Base-by-base conservation (phyloP, 2,888 invertebrate genomes). In the Mesorhabditis sp. region DNA sequence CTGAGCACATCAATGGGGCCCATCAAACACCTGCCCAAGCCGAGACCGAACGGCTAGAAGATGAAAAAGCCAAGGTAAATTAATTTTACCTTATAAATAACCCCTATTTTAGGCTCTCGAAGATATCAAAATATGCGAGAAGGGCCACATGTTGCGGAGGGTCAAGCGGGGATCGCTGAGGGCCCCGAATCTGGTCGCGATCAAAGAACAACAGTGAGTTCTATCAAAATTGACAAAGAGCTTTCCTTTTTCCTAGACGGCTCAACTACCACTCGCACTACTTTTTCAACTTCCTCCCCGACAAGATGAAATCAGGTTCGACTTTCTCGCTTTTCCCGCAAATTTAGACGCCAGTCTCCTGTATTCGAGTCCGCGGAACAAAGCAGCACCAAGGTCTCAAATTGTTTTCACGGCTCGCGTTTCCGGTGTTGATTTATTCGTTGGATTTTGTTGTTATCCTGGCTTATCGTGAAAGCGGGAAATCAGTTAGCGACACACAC, bases 231-330 rank as follows among this genome's bases (percentile, higher is more conserved):
- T 2, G 2, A 1, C 58, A 13, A 50, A 50, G 10, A 50, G 1
- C 10, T 10, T 50, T 50, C 58, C 28, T 28, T 28, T 28, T 28
- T 28, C 28, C 28, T 50, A 50, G 58, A 10, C 58, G 58, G 7
- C 68, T 78, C 13, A 76, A 74, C 67, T 78, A 78, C 62, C 75
- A 73, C 61, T 75, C 76, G 13, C 74, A 70, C 63, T 73, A 72
- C 63, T 73, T 67, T 64, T 75, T 76, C 66, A 75, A 67, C 45
- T 70, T 78, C 41, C 70, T 78, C 4, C 78, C 78, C n/a, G 74
- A 76, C 58, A 68, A 71, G 5, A 45, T 75, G 62, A 78, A 76
- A 69, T 66, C 68, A 61, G 73, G 73, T 71, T 5, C 28, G 28
- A 28, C 28, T 2, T 28, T 2, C 28, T 28, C 28, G 28, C 28